These are phyloP conservation scores for Epinephelus moara DNA, from an alignment of 2,113 vertebrate genomes.

Conservation along the genomic window DNA sequence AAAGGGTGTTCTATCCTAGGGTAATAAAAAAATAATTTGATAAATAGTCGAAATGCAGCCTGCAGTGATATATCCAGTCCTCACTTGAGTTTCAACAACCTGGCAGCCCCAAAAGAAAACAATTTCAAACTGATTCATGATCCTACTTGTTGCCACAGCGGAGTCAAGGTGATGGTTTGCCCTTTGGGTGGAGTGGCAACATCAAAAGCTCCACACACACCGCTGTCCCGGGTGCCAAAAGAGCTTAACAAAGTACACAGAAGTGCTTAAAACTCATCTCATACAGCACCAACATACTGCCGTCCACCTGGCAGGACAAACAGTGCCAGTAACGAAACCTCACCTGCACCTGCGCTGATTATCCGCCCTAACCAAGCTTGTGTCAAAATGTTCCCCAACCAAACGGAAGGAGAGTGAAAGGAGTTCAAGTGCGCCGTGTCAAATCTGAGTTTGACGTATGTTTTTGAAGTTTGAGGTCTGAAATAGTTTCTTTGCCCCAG, in stretches of 20 bases:
- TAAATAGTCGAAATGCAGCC: conserved; percentile 47
- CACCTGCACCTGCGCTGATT: conserved; percentile 63
- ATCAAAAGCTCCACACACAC: conserved; percentile 62
- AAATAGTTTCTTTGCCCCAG: conserved; percentile 40
- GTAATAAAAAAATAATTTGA: conserved; percentile 34
- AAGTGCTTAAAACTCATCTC: conserved; percentile 21
- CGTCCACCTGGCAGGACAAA: conserved; percentile 59
- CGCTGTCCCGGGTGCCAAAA: conserved; percentile 36
- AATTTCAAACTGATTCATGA: conserved; percentile 59
- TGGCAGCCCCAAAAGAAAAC: conserved; percentile 43
- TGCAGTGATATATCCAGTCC: conserved; percentile 24
- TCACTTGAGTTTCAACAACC: conserved; percentile 24
- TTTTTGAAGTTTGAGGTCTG: conserved; percentile 34
- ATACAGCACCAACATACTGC: conserved; percentile 17
- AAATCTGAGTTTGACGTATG: conserved; percentile 46
- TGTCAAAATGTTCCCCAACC: conserved; percentile 27
- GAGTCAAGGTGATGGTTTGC: conserved; percentile 46
- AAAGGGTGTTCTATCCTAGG: conserved; percentile 13
- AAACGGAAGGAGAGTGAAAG: conserved; percentile 45
- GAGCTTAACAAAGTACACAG: conserved; percentile 55
- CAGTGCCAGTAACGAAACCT: conserved; percentile 44
- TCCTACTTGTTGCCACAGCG: conserved; percentile 47
- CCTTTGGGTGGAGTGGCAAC: conserved; percentile 58
- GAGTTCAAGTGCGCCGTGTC: conserved; percentile 45
- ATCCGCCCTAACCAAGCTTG: background rate